Evolutionary conservation across 92 coral and sea anemone genomes (phyloP), one percentile per base, ranked within the genome.

Genomic region (Paramuricea clavata): DNA sequence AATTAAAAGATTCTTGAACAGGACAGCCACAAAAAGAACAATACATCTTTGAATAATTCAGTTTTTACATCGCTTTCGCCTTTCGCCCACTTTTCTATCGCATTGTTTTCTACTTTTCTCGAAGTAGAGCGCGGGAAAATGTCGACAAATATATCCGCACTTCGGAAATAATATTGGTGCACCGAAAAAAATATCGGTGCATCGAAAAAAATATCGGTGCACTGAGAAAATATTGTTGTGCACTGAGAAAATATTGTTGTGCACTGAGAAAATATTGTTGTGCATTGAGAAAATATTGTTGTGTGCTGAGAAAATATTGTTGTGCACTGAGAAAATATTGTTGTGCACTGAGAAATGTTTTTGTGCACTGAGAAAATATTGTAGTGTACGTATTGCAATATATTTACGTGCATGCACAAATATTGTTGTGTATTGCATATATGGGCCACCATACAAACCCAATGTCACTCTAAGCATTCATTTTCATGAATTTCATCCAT

Each of bases 351-450:
- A 0, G 17, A 77, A 77, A 77, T 31, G 2, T 77, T 31, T 41
- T 0, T 15, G 82, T 77, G 82, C 47, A 27, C 34, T n/a, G n/a
- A n/a, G n/a, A n/a, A 75, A n/a, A 57, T 57, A 57, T 57, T 25
- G 31, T n/a, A 3, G 31, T 57, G 65, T 27, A 57, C 31, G n/a
- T n/a, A n/a, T 57, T 25, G 13, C 10, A 47, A 57, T 9, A 57
- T 5, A 23, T 57, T 57, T 1, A 9, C 3, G 31, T 23, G 65
- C 65, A 12, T 62, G 16, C 36, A 25, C 4, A 62, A 77, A 27
- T 77, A 77, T 54, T 56, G 82, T 50, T 77, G 68, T 77, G 82
- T 69, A 77, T 26, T 77, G 82, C 82, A 35, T 52, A 30, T 27
- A 61, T 61, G 69, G 31, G 69, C 69, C 69, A 61, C 33, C 33